Evolutionary conservation across 2,888 invertebrate genomes (phyloP).

Genomic region (Pteria penguin): DNA sequence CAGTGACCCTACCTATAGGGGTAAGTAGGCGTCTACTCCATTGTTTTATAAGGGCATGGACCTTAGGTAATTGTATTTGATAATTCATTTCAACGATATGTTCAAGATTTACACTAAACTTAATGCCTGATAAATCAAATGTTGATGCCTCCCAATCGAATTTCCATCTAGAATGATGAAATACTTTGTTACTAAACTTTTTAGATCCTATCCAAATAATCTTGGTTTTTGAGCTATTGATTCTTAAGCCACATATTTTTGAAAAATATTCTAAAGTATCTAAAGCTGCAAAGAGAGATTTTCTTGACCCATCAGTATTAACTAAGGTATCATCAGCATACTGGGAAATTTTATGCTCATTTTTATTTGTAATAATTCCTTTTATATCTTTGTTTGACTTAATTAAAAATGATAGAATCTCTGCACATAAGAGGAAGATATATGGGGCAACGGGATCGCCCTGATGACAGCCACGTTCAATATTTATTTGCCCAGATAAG

Average conservation of each 20-base stretch:
- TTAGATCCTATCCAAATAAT: neutral
- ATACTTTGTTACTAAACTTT: constrained; percentile 7
- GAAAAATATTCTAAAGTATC: neutral
- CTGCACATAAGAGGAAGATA: constrained; percentile 19
- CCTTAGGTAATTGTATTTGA: too few relatives aligned
- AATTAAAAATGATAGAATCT: constrained; percentile 12
- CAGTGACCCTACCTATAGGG: neutral
- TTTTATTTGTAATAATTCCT: constrained; percentile 4
- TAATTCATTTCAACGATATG: neutral
- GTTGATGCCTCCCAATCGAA: neutral
- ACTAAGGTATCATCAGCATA: constrained; percentile 22
- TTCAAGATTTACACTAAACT: constrained; percentile 3
- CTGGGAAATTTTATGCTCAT: constrained; percentile 7
- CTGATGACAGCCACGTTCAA: constrained; percentile 16
- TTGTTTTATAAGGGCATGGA: neutral
- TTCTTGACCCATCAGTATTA: constrained; percentile 9
- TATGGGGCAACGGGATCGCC: constrained; percentile 4
- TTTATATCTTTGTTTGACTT: constrained; percentile 15
- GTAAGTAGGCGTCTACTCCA: neutral
- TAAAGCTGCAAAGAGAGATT: constrained; percentile 10
- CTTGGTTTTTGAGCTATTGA: constrained; percentile 2
- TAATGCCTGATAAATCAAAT: constrained; percentile 4
- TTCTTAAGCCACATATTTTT: neutral
- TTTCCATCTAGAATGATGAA: constrained; percentile 8
- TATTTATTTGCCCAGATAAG: neutral